phyloP scores from a whole-genome alignment of 2,797 vertebrate species.

The Aldrovandia affinis region DNA sequence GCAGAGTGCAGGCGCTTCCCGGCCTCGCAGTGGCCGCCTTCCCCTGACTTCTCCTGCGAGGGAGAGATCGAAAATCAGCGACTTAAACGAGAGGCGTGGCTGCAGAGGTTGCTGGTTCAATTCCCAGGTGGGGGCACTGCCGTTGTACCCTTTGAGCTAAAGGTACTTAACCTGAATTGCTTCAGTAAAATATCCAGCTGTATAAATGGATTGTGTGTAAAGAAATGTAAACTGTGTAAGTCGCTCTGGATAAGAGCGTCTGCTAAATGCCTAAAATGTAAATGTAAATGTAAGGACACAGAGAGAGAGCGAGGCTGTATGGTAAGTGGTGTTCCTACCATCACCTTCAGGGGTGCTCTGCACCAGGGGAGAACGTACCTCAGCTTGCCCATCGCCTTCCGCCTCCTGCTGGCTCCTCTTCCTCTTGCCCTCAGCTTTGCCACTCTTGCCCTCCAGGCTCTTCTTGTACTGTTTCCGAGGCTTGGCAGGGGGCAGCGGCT shows the following conservation, averaged over 20 bases:
- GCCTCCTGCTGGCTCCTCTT: constrained; percentile 67
- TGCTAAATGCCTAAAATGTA: no score
- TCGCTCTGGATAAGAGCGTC: no score
- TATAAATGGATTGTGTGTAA: no score
- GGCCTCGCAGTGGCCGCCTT: constrained; percentile 52
- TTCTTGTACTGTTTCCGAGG: constrained; percentile 89
- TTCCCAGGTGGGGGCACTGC: no score
- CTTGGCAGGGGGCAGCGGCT: constrained; percentile 85
- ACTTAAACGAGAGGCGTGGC: not conserved
- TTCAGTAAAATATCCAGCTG: no score
- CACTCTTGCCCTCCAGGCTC: constrained; percentile 68
- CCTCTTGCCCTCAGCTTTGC: constrained; percentile 60
- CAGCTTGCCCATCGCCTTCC: constrained; percentile 68
- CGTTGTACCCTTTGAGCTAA: no score
- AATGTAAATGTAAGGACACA: no score
- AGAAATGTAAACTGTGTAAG: not conserved
- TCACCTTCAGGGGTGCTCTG: no score
- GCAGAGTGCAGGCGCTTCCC: constrained; percentile 50
- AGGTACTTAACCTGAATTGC: no score
- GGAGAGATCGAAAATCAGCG: constrained; percentile 30
- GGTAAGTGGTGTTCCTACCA: not conserved
- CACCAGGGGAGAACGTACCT: constrained; percentile 46
- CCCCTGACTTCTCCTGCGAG: constrained; percentile 53
- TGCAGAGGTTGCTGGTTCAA: no score
- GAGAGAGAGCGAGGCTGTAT: not conserved